Evolutionary conservation across 2,797 vertebrate species (phyloP), one percentile per base, ranked within the genome.

Genomic region (Paratrypauchen microcephalus): DNA sequence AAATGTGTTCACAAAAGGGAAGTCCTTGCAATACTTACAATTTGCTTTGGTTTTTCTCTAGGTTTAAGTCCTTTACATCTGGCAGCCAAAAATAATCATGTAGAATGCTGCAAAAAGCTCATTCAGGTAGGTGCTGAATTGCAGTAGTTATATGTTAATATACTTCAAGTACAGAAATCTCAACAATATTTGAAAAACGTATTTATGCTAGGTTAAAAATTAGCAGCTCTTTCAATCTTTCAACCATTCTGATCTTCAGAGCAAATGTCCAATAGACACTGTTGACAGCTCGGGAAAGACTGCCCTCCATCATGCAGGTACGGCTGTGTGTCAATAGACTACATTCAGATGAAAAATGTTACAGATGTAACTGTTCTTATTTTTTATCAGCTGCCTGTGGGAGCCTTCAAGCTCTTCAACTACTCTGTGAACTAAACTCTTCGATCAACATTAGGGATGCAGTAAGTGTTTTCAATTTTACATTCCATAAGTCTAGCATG

Each of bases 281-380:
- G 65, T 77, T 3, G 97, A 99, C 82, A 79, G 80, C 76, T 90
- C 89, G 65, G 96, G 97, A 74, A 97, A 93, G 85, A 95, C 95
- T 58, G 94, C 96, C 64, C 91, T 99, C 67, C 97, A 99, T 88
- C 94, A 96, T 15, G 95, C 96, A 92, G 96, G 97, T 99, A 88
- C 91, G 86, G 72, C 54, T 47, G 7, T 47, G 9, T 36, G 61
- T 59, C 19, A 28, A 3, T 18, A 36, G 24, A 71, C 30, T 32
- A 65, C 45, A 52, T n/a, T 78, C 21, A 23, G 54, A 72, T 15
- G 28, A 74, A 21, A 28, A 77, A 19, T 3, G 45, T 83, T 73
- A 77, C 70, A 73, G 76, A 45, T 45, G 4, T 69, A 65, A 6
- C 24, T 50, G 24, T 18, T 50, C 24, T 65, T 30, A 21, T 30